These are phyloP conservation scores for Andrena minutula DNA, from an alignment of 2,888 invertebrate species.

Conservation along the genomic window DNA sequence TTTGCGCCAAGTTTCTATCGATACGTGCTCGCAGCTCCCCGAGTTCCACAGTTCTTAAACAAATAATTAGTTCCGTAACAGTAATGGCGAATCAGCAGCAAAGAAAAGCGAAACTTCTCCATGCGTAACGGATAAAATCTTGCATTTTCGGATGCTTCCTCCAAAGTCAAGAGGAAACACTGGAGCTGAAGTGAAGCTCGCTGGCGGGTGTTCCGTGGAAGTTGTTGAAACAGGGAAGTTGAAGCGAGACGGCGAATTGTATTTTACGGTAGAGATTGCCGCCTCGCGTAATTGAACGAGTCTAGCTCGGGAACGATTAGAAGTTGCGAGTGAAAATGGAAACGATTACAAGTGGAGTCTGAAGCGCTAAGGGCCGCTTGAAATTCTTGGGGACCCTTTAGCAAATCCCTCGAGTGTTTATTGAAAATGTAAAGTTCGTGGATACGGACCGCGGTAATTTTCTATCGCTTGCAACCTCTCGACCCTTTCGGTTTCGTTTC, in stretches of 20 bases:
- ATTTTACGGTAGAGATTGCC: conserved; percentile 27
- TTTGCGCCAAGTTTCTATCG: too few species aligned
- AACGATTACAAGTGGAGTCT: not conserved
- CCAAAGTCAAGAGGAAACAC: not conserved
- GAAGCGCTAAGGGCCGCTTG: not conserved
- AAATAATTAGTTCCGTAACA: too few species aligned
- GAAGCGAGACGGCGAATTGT: not conserved
- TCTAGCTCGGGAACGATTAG: conserved; percentile 11
- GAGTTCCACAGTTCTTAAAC: too few species aligned
- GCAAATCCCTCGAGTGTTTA: not conserved
- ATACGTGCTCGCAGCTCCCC: too few species aligned
- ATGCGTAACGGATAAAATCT: not conserved
- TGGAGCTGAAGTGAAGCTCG: not conserved
- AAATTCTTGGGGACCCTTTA: not conserved
- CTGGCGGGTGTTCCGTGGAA: not conserved
- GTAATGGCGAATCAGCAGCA: too few species aligned
- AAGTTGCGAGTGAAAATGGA: conserved; percentile 21
- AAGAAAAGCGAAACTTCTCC: too few species aligned
- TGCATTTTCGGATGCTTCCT: not conserved
- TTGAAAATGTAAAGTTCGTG: not conserved
- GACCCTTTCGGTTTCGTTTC: too few species aligned
- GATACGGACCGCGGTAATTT: not conserved
- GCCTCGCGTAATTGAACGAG: conserved; percentile 24
- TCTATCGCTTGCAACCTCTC: too few species aligned
- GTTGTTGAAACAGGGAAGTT: not conserved